Conservation (phyloP, 2,888 invertebrate species). For the Latrodectus hesperus region DNA sequence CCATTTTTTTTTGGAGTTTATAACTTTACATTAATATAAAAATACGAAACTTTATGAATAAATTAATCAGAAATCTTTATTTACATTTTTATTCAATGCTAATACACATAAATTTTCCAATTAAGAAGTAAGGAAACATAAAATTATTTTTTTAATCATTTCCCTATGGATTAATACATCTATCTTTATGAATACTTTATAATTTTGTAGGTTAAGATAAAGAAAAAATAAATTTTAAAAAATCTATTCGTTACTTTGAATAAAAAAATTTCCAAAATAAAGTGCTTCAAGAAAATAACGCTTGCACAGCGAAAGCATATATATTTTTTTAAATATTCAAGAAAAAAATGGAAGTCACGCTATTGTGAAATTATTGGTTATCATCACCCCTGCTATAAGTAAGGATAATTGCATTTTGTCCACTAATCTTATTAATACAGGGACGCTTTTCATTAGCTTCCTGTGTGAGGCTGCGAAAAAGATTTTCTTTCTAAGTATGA, state of each 20-base stretch:
- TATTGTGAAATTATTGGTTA: constrained; percentile 61
- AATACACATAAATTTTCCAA: too few species aligned
- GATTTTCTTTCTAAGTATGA: too few species aligned
- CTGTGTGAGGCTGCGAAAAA: background rate
- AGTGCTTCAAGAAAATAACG: constrained; percentile 35
- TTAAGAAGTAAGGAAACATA: too few species aligned
- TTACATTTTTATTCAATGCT: too few species aligned
- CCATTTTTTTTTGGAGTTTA: too few species aligned
- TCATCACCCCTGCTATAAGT: constrained; percentile 13
- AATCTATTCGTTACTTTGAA: background rate
- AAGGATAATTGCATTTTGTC: constrained; percentile 51
- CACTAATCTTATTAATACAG: constrained; percentile 51
- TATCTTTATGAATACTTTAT: constrained; percentile 41
- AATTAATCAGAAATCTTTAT: too few species aligned
- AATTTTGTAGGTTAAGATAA: constrained; percentile 41
- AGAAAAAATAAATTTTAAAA: constrained; percentile 14
- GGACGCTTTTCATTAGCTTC: background rate
- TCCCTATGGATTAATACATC: constrained; percentile 20
- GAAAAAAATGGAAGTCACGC: constrained; percentile 42
- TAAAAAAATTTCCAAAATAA: constrained; percentile 36
- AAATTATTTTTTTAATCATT: too few species aligned
- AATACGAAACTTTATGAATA: too few species aligned
- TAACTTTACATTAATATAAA: too few species aligned
- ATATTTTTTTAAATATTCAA: constrained; percentile 13
- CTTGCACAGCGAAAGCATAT: constrained; percentile 12